Evolutionary conservation across 2,888 invertebrate species (phyloP).

Genomic region (Brachyopa scutellaris): DNA sequence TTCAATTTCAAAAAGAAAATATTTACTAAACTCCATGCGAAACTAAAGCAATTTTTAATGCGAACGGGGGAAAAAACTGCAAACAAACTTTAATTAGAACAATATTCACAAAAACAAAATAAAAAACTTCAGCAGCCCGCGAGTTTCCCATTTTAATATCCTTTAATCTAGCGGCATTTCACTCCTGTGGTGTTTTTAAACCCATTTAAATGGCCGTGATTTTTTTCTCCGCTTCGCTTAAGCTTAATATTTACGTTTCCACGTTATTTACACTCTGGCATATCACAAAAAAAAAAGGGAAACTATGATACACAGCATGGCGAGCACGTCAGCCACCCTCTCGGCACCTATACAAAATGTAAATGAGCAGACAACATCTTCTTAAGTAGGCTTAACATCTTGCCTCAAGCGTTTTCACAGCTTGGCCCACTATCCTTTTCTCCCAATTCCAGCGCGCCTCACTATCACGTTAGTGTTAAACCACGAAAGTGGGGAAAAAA

Average conservation of each 20-base stretch:
- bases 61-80: conserved; percentile 13
- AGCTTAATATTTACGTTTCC: conserved; percentile 35
- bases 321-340: conserved; percentile 11
- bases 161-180: conserved; percentile 61
- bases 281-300: conserved; percentile 20
- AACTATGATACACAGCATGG: conserved; percentile 51
- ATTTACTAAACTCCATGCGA: conserved; percentile 34
- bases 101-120: conserved; percentile 17
- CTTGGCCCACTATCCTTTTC: conserved; percentile 48
- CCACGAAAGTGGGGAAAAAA: background rate
- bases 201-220: conserved; percentile 51
- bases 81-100: conserved; percentile 50
- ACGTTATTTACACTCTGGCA: conserved; percentile 42
- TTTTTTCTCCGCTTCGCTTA: conserved; percentile 23
- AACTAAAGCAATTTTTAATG: conserved; percentile 20
- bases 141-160: conserved; percentile 61
- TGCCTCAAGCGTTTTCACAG: conserved; percentile 67
- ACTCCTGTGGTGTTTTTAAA: conserved; percentile 64
- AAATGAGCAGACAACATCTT: conserved; percentile 72
- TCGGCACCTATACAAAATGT: conserved; percentile 61
- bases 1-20: conserved; percentile 56
- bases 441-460: conserved; percentile 41
- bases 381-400: conserved; percentile 71
- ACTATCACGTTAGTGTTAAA: background rate
- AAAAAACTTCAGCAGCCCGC: conserved; percentile 21